These are phyloP conservation scores for Thereva nobilitata DNA, from an alignment of 2,888 invertebrate species.

Conservation along the genomic window DNA sequence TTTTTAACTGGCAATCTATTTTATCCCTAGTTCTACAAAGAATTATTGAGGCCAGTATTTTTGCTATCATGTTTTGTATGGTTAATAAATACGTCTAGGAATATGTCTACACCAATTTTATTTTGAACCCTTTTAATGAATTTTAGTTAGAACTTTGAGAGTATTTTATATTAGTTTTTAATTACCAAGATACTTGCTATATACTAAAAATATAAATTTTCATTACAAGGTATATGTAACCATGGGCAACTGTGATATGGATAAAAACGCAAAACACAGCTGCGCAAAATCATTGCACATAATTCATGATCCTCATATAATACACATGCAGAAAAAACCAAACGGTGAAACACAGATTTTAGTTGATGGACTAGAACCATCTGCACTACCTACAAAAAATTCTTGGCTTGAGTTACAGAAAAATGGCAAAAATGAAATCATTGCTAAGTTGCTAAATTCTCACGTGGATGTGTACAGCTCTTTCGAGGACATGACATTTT, in stretches of 20 bases:
- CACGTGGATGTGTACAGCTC: constrained; percentile 68
- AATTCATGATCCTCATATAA: constrained; percentile 62
- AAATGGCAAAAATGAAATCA: constrained; percentile 66
- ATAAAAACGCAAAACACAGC: constrained; percentile 46
- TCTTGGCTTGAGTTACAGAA: constrained; percentile 67
- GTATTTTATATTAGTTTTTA: constrained; percentile 38
- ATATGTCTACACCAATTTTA: no score
- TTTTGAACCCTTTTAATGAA: no score
- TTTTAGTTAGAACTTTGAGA: no score
- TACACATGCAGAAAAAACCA: constrained; percentile 61
- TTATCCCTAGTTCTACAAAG: no score
- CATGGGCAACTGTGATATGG: constrained; percentile 70
- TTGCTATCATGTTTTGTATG: no score
- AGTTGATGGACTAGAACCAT: constrained; percentile 54
- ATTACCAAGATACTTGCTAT: constrained; percentile 43
- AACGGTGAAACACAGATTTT: constrained; percentile 53
- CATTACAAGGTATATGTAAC: constrained; percentile 66
- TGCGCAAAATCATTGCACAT: constrained; percentile 60
- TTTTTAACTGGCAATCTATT: no score
- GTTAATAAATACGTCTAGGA: no score
- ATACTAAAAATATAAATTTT: background rate
- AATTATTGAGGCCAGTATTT: no score
- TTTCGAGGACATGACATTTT: constrained; percentile 61
- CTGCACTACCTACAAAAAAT: constrained; percentile 61
- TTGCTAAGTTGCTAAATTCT: constrained; percentile 67